Base-by-base conservation (phyloP, 2,888 invertebrate species). In the Cinara cedri region DNA sequence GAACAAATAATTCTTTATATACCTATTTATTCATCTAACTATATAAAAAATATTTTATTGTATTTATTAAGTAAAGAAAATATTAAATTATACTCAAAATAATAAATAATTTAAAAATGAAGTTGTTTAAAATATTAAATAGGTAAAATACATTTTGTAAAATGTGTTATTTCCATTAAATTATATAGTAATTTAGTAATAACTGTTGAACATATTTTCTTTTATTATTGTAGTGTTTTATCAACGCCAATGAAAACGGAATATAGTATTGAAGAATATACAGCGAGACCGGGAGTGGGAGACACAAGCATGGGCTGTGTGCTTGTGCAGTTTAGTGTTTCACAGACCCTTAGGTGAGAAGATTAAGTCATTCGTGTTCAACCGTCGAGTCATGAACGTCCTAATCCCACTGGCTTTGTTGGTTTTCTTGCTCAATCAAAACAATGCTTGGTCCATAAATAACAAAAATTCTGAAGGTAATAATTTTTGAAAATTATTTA, bases 311-410 rank as follows among this genome's bases (percentile, higher is more conserved):
- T 65, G 74, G 54, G 74, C 54, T 24, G 74, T 65, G 54, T 44
- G 54, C 65, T 63, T 54, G 63, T 75, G 44, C 54, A 75, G 74
- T 75, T 65, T 75, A 75, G 74, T 75, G 24, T 75, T 65, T 44
- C 74, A 24, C 74, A 54, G 74, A 65, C 63, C 74, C 65, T 75
- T 65, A 75, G 74, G 74, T 75, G 74, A 75, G 74, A 65, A 75
- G 74, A 75, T 75, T 75, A 75, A 76, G 76, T 76, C 76, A 76
- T 76, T 76, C 76, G 76, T 57, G 76, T 76, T 68, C 76, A 76
- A 68, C 66, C 76, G 76, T 76, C 49, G 76, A 66, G 76, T 68
- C 76, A 76, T 76, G 76, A 76, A 76, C 66, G 65, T 76, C 76
- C 66, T 76, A 76, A 76, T 75, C 63, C 74, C 74, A 21, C 42